A percentile compares a stretch with the other conserved stretches of the same genome.
Evolutionary conservation across 2,797 vertebrate species (phyloP).

Genomic region (Erpetoichthys calabaricus): DNA sequence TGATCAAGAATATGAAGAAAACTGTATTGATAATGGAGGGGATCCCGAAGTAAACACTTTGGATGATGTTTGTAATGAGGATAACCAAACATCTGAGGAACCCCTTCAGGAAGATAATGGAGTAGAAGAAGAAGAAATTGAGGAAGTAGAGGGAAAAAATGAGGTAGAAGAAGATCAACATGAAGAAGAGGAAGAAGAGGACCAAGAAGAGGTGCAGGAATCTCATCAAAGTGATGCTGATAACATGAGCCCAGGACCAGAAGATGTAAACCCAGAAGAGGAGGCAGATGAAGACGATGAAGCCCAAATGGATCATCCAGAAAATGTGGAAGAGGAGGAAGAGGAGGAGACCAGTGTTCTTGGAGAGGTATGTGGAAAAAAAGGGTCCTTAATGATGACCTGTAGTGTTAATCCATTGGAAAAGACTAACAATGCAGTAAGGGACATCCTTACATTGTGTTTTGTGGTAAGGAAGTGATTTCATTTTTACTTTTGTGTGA

Average conservation of each 20-base stretch:
- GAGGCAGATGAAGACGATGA: neutral
- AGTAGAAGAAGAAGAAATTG: slow-evolving; percentile 13
- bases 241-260: neutral
- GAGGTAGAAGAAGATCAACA: neutral
- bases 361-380: too few relatives aligned
- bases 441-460: too few relatives aligned
- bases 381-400: too few relatives aligned
- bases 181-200: slow-evolving; percentile 12
- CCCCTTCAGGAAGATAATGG: neutral
- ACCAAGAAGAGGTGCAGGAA: neutral
- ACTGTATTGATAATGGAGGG: neutral
- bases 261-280: slow-evolving; percentile 9
- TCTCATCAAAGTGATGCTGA: slow-evolving; percentile 1
- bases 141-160: slow-evolving; percentile 16
- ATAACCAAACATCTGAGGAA: neutral
- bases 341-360: neutral
- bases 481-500: too few relatives aligned
- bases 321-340: neutral
- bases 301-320: neutral
- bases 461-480: too few relatives aligned
- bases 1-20: neutral
- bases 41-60: neutral
- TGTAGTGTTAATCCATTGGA: too few relatives aligned
- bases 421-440: too few relatives aligned
- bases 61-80: too few relatives aligned